Evolutionary conservation across 2,113 vertebrate species (phyloP), one percentile per base, ranked within the genome.

Genomic region (Choloepus hoffmanni): DNA sequence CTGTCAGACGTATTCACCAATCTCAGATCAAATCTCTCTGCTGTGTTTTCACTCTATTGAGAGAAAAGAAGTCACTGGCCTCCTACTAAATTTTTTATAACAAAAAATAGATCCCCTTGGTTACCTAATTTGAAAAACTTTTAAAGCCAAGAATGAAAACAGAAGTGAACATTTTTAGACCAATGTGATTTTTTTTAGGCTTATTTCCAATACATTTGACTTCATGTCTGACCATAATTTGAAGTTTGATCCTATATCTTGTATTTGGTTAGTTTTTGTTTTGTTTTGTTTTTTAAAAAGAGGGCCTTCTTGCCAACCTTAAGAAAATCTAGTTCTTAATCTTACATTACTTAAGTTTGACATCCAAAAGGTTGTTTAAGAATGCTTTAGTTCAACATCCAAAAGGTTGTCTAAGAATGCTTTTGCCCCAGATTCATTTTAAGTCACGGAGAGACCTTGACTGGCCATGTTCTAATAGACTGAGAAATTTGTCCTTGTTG

Each of bases 111-210:
- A 50, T 36, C 18, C 65, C 36, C 55, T 94, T 43, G 8, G 74
- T 90, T 90, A 90, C 13, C 14, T n/a, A 89, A n/a, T 74, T 55
- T 87, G 95, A 90, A 60, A 53, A 55, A 77, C 40, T 45, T 43
- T 48, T 74, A 76, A 70, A 91, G 24, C 33, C 63, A 92, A 95
- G 62, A 55, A 93, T 83, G 28, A 96, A 95, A 96, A 90, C 40
- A 45, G 21, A 45, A 7, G 24, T 82, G 43, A 67, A 68, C 19
- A 58, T 86, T 85, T 97, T 76, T 82, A 50, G 13, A 58, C 7
- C 7, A 73, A 0, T 83, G 7, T 85, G n/a, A 24, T n/a, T 53
- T 14, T 45, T 68, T 85, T 68, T 85, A 70, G 24, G 3, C 63
- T 79, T 79, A 36, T n/a, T 88, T 33, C 86, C 40, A 73, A 55